These are phyloP conservation scores for Podarcis lilfordi DNA, from an alignment of 2,797 vertebrate species.

Conservation along the genomic window DNA sequence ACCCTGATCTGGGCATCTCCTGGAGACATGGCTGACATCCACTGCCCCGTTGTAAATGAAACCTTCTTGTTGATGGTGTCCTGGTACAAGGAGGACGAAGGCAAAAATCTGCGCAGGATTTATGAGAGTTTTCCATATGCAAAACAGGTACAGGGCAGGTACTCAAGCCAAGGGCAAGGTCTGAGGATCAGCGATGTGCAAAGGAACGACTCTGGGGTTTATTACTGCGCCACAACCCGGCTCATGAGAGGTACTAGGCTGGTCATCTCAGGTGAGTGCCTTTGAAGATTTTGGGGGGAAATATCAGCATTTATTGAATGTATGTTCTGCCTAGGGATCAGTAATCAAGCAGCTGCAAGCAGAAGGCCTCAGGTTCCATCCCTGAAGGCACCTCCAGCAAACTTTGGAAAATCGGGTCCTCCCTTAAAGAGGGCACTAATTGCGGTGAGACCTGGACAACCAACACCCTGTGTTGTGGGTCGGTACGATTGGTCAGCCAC, in stretches of 20 bases:
- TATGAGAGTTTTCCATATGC: background rate
- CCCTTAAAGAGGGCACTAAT: no score
- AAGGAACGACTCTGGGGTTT: background rate
- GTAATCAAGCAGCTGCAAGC: background rate
- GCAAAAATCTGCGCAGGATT: background rate
- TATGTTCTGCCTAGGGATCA: no score
- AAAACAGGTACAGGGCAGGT: background rate
- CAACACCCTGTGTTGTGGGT: no score
- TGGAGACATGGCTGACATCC: background rate
- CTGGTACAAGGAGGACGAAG: conserved; percentile 5
- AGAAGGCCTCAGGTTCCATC: no score
- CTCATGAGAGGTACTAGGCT: background rate
- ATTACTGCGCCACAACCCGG: background rate
- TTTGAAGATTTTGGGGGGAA: background rate
- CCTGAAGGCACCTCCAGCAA: background rate
- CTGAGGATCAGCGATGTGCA: background rate
- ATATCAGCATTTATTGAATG: no score
- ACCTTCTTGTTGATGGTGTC: accelerated
- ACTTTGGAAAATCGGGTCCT: no score
- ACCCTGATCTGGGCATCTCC: background rate
- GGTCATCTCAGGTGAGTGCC: conserved; percentile 4
- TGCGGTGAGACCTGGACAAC: no score
- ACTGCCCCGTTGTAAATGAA: background rate
- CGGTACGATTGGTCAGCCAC: no score
- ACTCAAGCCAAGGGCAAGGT: no score